Base-by-base conservation (phyloP, 2,113 vertebrate genomes). In the Pollachius pollachius region DNA sequence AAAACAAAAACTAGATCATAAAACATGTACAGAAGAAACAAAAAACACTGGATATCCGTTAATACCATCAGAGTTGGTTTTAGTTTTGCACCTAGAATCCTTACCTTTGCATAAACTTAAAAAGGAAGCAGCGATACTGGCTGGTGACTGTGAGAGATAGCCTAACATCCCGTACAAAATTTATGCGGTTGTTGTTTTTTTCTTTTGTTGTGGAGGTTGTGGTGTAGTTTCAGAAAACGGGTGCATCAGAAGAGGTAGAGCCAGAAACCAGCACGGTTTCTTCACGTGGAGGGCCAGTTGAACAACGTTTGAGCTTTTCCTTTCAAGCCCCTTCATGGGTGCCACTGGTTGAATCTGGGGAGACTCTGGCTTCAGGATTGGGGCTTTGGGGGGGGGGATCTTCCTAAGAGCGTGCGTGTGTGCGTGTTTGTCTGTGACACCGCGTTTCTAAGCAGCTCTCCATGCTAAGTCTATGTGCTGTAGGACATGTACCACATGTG, bases 91-190 rank as follows among this genome's bases (percentile, higher is more conserved):
- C 25, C 15, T 21, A 16, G 21, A 67, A 15, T 80, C 48, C 63
- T 61, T 13, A 64, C 27, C n/a, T 72, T 78, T 82, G 87, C 85
- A 89, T 88, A 84, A 90, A 87, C 74, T 56, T 77, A 73, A 34
- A 34, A 2, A 80, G 79, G 77, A 87, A 88, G 87, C 87, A 79
- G 87, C 81, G 3, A 69, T 12, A 5, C 69, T 71, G 74, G 87
- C 87, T 84, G 80, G 87, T 84, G 69, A 77, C 52, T 69, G 76
- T 66, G 73, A 59, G 61, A 19, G 58, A 62, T 64, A 17, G 9
- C 3, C 15, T 21, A 30, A 8, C 6, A 6, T 30, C 70, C 62
- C 56, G 34, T 64, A 62, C 30, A 34, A 34, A 34, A 34, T 34
- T 2, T 69, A 34, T 23, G 78, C 68, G 78, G 52, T 70, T 73